Evolutionary conservation across 2,888 invertebrate genomes (phyloP), one percentile per base, ranked within the genome.

Genomic region (Eubasilissa splendida): DNA sequence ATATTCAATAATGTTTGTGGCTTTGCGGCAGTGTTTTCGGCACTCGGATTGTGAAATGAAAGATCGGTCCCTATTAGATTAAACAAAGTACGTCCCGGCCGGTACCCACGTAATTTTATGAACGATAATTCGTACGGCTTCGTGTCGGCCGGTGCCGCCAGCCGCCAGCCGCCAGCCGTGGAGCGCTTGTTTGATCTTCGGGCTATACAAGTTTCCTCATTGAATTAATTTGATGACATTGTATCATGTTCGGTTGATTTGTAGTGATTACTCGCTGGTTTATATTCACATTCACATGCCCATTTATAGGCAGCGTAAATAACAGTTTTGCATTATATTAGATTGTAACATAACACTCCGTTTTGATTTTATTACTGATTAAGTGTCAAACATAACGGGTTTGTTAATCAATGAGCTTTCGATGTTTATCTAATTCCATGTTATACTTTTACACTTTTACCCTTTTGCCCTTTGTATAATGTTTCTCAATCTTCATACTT

Each of bases 21-120:
- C 73, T 80, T 80, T 80, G 80, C 63, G 77, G 73, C 77, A 68
- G 54, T 80, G 80, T 77, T 74, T 66, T 80, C 68, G 80, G 77
- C 76, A 77, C 77, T 77, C 52, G 77, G 56, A 77, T 58, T 70
- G 77, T 54, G 77, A 77, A 77, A 70, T 70, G 68, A 70, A 59
- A 70, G 68, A 77, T 70, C 58, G 68, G 58, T 68, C 70, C 68
- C 77, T 70, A 77, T 77, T 70, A 77, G 77, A 58, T 63, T 56
- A 70, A 77, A 77, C 70, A 56, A 66, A 54, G 66, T 56, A 76
- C 50, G 68, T n/a, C 58, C 11, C 11, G n/a, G 58, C 12, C 50
- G 68, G 68, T 42, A 50, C 68, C 52, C 14, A 12, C 12, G 14
- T 68, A 52, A 68, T 68, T 68, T 68, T 68, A 68, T 68, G 68